Base-by-base conservation (phyloP, 2,888 invertebrate genomes). In the Xylophagus ater region DNA sequence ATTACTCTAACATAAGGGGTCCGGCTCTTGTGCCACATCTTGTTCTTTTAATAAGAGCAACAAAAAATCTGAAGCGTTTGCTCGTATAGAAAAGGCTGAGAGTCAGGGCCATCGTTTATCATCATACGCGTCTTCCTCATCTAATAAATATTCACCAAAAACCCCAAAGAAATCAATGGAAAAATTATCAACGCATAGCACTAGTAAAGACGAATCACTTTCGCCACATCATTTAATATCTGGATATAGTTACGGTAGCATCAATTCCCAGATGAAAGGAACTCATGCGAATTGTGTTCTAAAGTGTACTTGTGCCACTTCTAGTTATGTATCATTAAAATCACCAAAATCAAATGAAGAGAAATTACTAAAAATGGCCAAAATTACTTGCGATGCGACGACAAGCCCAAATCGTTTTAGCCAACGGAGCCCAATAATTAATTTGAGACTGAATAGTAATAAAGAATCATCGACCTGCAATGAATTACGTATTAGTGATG, bases 1-100 rank as follows among this genome's bases (percentile, higher is more conserved):
- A 67, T 71, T 81, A 62, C 79, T 81, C 72, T 81, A 80, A 78
- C 78, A 71, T 69, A 71, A 69, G 70, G 74, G 71, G 67, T 73
- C 74, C 74, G 75, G 76, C 72, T 70, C 56, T 41, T 44, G 60
- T 57, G 60, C 53, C 51, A 54, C 35, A 43, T 48, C 51, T 12
- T 40, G 34, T 40, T 40, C 40, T n/a, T 40, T n/a, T n/a, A 53
- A 25, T 18, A 36, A 26, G 26, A 36, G 33, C 33, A 30, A 9
- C 13, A 24, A 13, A 9, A 34, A 34, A 34, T n/a, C 34, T 25
- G 32, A 32, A 17, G 13, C 9, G 12, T 40, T 41, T 37, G 46
- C 42, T 37, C 45, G 46, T 26, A 45, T 47, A 40, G 48, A 49
- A 35, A 51, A 46, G 40, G 45, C 49, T 45, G 46, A 51, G 46